Conservation (phyloP, 2,888 invertebrate genomes). For the Notodonta dromedarius region DNA sequence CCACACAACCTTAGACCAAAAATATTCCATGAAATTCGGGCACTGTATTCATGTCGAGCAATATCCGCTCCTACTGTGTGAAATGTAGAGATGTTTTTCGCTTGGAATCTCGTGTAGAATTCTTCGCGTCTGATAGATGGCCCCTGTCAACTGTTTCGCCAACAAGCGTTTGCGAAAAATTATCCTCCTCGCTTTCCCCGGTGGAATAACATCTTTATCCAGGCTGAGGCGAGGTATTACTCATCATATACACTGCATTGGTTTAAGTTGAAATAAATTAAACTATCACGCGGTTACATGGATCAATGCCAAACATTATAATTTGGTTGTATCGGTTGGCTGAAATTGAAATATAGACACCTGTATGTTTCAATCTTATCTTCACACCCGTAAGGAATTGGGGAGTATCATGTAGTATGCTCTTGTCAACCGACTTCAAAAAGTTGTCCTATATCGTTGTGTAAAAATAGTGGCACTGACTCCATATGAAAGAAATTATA, state of each 20-base stretch:
- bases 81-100: slow-evolving; percentile 46
- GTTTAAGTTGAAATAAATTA: slow-evolving; percentile 49
- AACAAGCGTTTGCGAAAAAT: slow-evolving; percentile 60
- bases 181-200: slow-evolving; percentile 47
- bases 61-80: slow-evolving; percentile 33
- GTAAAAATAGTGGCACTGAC: too few relatives aligned
- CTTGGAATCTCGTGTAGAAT: slow-evolving; percentile 29
- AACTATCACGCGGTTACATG: slow-evolving; percentile 52
- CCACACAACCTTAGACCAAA: slow-evolving; percentile 39
- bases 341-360: slow-evolving; percentile 19
- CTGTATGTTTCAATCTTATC: too few relatives aligned
- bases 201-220: slow-evolving; percentile 62
- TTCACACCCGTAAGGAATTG: slow-evolving; percentile 2
- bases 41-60: slow-evolving; percentile 29
- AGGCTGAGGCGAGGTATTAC: slow-evolving; percentile 54
- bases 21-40: slow-evolving; percentile 42
- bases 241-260: slow-evolving; percentile 50
- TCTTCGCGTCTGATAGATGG: slow-evolving; percentile 54
- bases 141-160: slow-evolving; percentile 56
- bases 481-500: too few relatives aligned
- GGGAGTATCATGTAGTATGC: not conserved
- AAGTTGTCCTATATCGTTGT: too few relatives aligned
- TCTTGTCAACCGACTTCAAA: too few relatives aligned
- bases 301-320: slow-evolving; percentile 57
- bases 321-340: slow-evolving; percentile 16